A percentile compares a stretch with the other conserved stretches of the same genome.
Evolutionary conservation across 2,888 invertebrate species (phyloP).

Genomic region (Nemurella pictetii): DNA sequence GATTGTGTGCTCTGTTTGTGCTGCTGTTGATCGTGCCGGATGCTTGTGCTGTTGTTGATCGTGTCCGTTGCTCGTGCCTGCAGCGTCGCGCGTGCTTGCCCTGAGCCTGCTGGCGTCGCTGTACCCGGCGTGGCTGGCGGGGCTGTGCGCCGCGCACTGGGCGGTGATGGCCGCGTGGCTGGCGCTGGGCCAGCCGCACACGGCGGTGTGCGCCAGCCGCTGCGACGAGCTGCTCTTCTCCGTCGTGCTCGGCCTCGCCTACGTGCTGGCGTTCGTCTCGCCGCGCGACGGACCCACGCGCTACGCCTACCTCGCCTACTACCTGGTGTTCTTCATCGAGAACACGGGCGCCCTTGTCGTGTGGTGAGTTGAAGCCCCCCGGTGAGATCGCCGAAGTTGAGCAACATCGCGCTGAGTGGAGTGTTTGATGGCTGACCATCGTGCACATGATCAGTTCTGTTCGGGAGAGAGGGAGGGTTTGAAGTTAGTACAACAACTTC

Average conservation of each 20-base stretch:
- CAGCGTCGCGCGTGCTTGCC: conserved; percentile 59
- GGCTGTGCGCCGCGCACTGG: conserved; percentile 58
- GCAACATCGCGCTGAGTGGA: too few relatives aligned
- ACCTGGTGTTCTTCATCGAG: conserved; percentile 56
- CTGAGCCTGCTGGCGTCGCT: conserved; percentile 60
- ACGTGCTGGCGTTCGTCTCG: conserved; percentile 63
- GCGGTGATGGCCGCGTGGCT: conserved; percentile 61
- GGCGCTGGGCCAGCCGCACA: conserved; percentile 53
- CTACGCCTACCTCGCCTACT: conserved; percentile 55
- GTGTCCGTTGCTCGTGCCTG: conserved; percentile 41
- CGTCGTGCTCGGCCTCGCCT: conserved; percentile 60
- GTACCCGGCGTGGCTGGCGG: conserved; percentile 57
- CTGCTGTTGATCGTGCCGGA: neutral
- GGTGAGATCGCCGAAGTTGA: too few relatives aligned
- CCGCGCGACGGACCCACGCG: conserved; percentile 63
- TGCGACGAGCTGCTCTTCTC: conserved; percentile 56
- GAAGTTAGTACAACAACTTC: too few relatives aligned
- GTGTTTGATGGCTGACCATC: too few relatives aligned
- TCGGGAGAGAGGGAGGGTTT: too few relatives aligned
- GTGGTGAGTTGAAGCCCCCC: conserved; percentile 51
- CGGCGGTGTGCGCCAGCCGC: conserved; percentile 53
- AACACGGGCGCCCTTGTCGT: conserved; percentile 55
- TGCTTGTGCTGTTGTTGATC: neutral
- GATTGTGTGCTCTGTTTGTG: too few relatives aligned
- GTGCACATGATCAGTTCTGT: too few relatives aligned